Evolutionary conservation across 2,113 vertebrate species (phyloP).

Genomic region (Deroptyus accipitrinus): DNA sequence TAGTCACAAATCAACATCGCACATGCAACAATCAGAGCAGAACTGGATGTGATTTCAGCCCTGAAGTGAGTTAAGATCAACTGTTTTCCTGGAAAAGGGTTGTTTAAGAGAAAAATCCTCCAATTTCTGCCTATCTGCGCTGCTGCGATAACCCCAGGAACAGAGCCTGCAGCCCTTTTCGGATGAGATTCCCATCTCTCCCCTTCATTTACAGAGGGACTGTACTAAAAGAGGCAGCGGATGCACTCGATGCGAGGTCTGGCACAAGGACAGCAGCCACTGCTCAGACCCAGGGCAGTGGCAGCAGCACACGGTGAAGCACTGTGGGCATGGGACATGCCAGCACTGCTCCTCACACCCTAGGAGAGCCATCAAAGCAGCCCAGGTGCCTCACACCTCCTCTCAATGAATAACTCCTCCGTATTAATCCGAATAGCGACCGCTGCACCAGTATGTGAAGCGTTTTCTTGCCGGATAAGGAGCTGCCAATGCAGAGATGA

Average conservation of each 20-base stretch:
- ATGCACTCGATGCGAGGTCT: rapidly evolving
- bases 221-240: rapidly evolving
- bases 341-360: not conserved
- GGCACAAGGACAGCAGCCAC: not conserved
- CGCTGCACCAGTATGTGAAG: not conserved
- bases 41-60: not conserved
- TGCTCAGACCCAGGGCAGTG: rapidly evolving
- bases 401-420: not conserved
- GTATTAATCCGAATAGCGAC: not conserved
- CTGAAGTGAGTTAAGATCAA: not conserved
- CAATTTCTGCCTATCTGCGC: not conserved
- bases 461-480: not conserved
- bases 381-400: slow-evolving; percentile 22
- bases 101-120: not conserved
- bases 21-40: not conserved
- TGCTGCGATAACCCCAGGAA: not conserved
- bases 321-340: rapidly evolving
- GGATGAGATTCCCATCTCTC: not conserved
- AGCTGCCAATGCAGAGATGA: not conserved
- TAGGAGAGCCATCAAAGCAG: not conserved
- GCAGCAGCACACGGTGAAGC: not conserved
- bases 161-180: rapidly evolving
- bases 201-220: not conserved
- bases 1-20: not conserved
- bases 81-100: not conserved